phyloP scores from a whole-genome alignment of 1,140 invertebrate genomes.

The Campoletis sonorensis region DNA sequence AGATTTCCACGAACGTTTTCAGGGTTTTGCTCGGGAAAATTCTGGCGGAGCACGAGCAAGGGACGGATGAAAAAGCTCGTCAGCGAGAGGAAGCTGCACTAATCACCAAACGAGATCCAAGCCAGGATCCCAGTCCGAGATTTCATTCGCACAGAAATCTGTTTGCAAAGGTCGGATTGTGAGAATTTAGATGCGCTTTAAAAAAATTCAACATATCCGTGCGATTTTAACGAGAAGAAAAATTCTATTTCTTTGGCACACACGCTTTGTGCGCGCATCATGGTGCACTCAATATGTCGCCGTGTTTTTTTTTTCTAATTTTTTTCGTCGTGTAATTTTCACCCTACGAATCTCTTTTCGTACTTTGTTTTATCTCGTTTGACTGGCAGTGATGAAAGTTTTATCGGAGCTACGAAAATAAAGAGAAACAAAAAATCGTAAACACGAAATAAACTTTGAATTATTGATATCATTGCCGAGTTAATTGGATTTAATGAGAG shows the following conservation, averaged over 20 bases:
- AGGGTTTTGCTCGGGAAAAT: neutral
- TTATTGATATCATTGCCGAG: too few relatives aligned
- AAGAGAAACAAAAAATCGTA: neutral
- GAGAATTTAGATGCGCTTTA: neutral
- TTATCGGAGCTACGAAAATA: neutral
- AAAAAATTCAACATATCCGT: neutral
- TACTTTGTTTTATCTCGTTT: too few relatives aligned
- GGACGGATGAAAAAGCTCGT: neutral
- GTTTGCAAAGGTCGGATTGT: neutral
- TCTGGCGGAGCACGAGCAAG: neutral
- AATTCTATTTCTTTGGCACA: neutral
- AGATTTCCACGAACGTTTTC: slow-evolving; percentile 11
- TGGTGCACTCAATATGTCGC: too few relatives aligned
- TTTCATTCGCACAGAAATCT: neutral
- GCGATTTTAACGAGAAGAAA: neutral
- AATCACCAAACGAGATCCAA: neutral
- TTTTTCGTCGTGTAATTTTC: neutral
- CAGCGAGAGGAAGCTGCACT: neutral
- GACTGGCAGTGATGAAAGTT: too few relatives aligned
- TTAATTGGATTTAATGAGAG: too few relatives aligned
- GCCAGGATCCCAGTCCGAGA: neutral
- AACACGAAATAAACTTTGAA: too few relatives aligned
- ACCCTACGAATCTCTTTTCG: too few relatives aligned
- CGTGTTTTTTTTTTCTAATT: neutral
- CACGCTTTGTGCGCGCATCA: neutral